Conservation (phyloP, 2,113 vertebrate species). For the Agapornis roseicollis region DNA sequence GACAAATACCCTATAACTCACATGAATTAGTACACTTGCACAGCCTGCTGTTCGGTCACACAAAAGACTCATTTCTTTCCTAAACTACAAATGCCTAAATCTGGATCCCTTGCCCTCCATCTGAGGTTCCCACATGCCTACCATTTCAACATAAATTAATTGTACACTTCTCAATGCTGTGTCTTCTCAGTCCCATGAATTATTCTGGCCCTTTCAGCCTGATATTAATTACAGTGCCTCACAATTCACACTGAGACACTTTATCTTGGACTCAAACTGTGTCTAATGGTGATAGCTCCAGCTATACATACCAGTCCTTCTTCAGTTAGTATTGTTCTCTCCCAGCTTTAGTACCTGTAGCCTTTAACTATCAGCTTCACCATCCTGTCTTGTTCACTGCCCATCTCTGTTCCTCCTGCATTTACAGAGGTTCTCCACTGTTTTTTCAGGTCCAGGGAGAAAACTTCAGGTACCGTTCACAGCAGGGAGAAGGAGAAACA, state of each 20-base stretch:
- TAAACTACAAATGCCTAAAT: neutral
- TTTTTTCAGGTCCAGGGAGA: neutral
- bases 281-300: neutral
- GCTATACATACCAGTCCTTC: neutral
- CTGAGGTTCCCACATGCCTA: neutral
- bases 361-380: neutral
- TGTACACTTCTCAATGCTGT: neutral
- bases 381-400: neutral
- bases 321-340: neutral
- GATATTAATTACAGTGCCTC: conserved; percentile 18
- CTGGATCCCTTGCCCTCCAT: neutral
- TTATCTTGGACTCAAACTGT: neutral
- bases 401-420: neutral
- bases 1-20: conserved; percentile 9
- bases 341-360: neutral
- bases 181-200: conserved; percentile 4
- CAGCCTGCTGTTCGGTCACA: neutral
- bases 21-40: neutral
- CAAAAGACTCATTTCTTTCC: neutral
- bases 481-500: neutral
- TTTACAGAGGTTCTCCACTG: neutral
- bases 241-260: neutral
- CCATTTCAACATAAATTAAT: conserved; percentile 19
- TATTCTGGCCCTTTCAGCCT: conserved; percentile 14
- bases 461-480: neutral